These are phyloP conservation scores for Acanthosoma haemorrhoidale DNA, from an alignment of 2,888 invertebrate genomes.

Conservation along the genomic window DNA sequence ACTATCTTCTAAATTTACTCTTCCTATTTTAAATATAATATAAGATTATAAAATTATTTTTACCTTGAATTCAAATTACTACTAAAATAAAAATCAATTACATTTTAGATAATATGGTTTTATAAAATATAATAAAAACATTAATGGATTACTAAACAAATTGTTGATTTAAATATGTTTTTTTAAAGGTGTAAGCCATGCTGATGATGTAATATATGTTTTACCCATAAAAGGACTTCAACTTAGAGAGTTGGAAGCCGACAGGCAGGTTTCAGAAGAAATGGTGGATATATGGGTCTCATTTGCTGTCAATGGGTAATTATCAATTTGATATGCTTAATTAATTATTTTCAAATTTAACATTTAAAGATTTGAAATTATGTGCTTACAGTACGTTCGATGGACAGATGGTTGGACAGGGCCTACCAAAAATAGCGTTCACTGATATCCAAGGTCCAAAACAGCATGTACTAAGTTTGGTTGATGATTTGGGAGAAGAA, in stretches of 20 bases:
- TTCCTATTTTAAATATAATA: no score
- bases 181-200: neutral
- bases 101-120: no score
- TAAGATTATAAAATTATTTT: no score
- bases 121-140: no score
- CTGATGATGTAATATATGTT: neutral
- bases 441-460: neutral
- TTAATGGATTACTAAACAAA: no score
- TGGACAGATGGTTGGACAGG: neutral
- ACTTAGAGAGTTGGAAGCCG: neutral
- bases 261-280: neutral
- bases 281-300: conserved; percentile 25
- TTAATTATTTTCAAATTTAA: no score
- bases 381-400: neutral
- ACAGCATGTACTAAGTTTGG: neutral
- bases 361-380: no score
- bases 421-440: neutral
- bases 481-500: neutral
- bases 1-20: no score
- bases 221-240: neutral
- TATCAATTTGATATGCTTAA: neutral
- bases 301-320: neutral
- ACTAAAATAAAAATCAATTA: no score
- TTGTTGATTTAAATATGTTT: no score
- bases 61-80: no score